These are phyloP conservation scores for Liasis olivaceus DNA, from an alignment of 2,797 vertebrate genomes.

Conservation along the genomic window DNA sequence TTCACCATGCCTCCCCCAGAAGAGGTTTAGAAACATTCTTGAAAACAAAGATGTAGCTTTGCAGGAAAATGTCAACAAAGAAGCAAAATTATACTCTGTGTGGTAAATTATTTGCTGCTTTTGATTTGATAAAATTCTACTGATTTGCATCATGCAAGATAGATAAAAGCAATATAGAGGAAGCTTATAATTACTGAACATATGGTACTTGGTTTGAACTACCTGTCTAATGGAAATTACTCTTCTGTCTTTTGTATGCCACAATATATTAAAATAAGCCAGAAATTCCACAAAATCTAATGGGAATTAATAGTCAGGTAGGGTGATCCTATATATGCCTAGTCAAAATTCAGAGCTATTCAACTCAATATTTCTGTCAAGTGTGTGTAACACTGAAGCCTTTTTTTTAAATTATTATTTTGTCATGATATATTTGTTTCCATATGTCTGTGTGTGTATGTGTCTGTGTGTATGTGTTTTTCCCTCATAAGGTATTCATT, in stretches of 20 bases:
- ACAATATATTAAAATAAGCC: background rate
- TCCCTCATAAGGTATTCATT: constrained; percentile 41
- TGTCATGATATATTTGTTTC: constrained; percentile 38
- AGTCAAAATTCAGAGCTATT: background rate
- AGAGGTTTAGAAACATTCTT: background rate
- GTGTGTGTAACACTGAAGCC: background rate
- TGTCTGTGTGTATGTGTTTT: too few relatives aligned
- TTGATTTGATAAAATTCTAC: background rate
- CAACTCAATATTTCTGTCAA: background rate
- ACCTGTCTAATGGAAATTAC: background rate
- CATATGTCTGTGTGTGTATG: background rate
- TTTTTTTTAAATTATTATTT: constrained; percentile 5
- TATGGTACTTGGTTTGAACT: background rate
- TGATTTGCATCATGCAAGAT: background rate
- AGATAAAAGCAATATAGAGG: background rate
- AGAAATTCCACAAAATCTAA: constrained; percentile 26
- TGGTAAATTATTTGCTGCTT: background rate
- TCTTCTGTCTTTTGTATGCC: background rate
- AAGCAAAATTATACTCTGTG: background rate
- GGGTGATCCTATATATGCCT: background rate
- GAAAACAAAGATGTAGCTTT: background rate
- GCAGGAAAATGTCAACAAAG: background rate
- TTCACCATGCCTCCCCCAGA: background rate
- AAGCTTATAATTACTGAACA: background rate
- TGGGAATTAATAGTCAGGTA: constrained; percentile 16